A percentile compares a stretch with the other conserved stretches of the same genome.
Conservation (phyloP, 2,797 vertebrate species). For the Pseudochaenichthys georgianus region DNA sequence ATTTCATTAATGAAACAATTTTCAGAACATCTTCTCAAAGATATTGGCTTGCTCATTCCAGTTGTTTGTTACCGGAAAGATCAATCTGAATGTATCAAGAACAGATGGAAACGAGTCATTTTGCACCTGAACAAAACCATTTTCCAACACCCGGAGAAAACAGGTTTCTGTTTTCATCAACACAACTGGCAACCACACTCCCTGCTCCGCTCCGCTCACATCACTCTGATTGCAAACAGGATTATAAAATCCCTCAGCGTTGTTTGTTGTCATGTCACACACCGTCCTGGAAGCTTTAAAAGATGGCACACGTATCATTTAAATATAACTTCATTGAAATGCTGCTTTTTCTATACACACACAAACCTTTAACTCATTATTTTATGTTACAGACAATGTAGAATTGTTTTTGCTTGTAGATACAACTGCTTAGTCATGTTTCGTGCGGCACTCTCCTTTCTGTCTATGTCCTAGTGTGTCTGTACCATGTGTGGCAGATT, state of each 20-base stretch:
- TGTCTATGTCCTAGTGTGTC: slow-evolving; percentile 29
- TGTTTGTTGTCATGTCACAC: slow-evolving; percentile 28
- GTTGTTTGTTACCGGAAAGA: slow-evolving; percentile 52
- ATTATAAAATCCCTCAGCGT: slow-evolving; percentile 20
- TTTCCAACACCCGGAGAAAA: slow-evolving; percentile 38
- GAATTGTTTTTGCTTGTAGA: neutral
- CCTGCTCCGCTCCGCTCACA: slow-evolving; percentile 28
- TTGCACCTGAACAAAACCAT: slow-evolving; percentile 60
- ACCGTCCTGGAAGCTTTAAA: slow-evolving; percentile 12
- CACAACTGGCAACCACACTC: slow-evolving; percentile 35
- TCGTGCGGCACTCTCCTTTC: neutral
- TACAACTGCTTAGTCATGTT: slow-evolving; percentile 22
- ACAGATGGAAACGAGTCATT: slow-evolving; percentile 59
- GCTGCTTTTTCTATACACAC: neutral
- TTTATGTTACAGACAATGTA: neutral
- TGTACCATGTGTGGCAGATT: slow-evolving; percentile 29
- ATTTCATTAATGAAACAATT: slow-evolving; percentile 45
- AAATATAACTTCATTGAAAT: slow-evolving; percentile 9
- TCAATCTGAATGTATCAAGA: slow-evolving; percentile 58
- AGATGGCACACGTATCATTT: slow-evolving; percentile 13
- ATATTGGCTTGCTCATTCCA: slow-evolving; percentile 42
- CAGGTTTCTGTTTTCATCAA: slow-evolving; percentile 63
- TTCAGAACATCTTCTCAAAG: slow-evolving; percentile 45
- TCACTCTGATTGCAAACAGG: slow-evolving; percentile 27
- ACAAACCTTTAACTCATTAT: neutral